A percentile compares a stretch with the other conserved stretches of the same genome.
These are phyloP conservation scores for Ormyrus nitidulus DNA, from an alignment of 2,888 invertebrate genomes.

Conservation along the genomic window DNA sequence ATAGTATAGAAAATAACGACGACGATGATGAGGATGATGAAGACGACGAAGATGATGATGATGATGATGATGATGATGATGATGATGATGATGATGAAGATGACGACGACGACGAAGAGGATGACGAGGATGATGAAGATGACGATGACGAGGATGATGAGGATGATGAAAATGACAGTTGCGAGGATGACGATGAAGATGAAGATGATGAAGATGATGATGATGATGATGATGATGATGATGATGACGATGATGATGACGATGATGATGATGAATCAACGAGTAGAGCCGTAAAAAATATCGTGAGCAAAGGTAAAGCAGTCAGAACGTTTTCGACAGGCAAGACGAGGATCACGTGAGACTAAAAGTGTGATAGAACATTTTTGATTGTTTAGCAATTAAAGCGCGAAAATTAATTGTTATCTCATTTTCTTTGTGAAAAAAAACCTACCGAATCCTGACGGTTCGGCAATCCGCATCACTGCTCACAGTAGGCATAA, in stretches of 20 bases:
- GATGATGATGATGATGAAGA: slow-evolving; percentile 76
- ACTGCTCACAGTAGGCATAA: slow-evolving; percentile 13
- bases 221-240: slow-evolving; percentile 70
- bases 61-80: slow-evolving; percentile 75
- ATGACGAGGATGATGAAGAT: slow-evolving; percentile 74
- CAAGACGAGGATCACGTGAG: slow-evolving; percentile 68
- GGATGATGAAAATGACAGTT: slow-evolving; percentile 74
- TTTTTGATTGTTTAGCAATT: slow-evolving; percentile 61
- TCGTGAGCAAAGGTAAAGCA: slow-evolving; percentile 71
- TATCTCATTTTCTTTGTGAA: slow-evolving; percentile 20
- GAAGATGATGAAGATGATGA: slow-evolving; percentile 71
- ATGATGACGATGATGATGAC: slow-evolving; percentile 72
- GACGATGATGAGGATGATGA: slow-evolving; percentile 76
- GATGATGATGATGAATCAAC: slow-evolving; percentile 71
- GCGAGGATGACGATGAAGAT: slow-evolving; percentile 77
- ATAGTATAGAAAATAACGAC: slow-evolving; percentile 78
- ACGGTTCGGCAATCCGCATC: slow-evolving; percentile 26
- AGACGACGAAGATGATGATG: slow-evolving; percentile 74
- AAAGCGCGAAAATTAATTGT: slow-evolving; percentile 56
- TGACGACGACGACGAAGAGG: slow-evolving; percentile 70
- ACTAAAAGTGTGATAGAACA: slow-evolving; percentile 65
- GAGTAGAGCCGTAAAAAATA: slow-evolving; percentile 64
- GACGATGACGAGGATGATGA: slow-evolving; percentile 71
- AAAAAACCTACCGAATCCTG: slow-evolving; percentile 9
- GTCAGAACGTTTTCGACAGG: slow-evolving; percentile 69